These are phyloP conservation scores for Pyrrhia umbra DNA, from an alignment of 2,888 invertebrate species.

Conservation along the genomic window DNA sequence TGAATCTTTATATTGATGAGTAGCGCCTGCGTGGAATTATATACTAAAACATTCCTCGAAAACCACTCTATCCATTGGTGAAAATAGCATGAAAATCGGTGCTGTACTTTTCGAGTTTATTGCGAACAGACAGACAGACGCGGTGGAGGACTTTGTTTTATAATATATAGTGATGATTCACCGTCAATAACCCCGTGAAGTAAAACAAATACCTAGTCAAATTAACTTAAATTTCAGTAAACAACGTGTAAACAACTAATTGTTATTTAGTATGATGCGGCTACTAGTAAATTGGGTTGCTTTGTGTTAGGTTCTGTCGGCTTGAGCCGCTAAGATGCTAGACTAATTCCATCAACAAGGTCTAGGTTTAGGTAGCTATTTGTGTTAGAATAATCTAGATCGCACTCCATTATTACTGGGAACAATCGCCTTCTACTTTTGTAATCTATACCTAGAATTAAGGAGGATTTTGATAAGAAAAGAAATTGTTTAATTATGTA, in stretches of 20 bases:
- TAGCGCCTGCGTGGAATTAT: no score
- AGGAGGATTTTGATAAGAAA: not conserved
- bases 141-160: no score
- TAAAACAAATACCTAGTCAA: not conserved
- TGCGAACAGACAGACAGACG: no score
- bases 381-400: constrained; percentile 5
- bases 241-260: constrained; percentile 10
- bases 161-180: no score
- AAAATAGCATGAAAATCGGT: no score
- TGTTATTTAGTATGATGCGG: constrained; percentile 3
- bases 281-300: constrained; percentile 35
- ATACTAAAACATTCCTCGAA: no score
- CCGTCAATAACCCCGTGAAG: no score
- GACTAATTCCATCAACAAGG: constrained; percentile 28
- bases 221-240: constrained; percentile 17
- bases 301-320: constrained; percentile 30
- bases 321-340: constrained; percentile 9
- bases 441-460: not conserved
- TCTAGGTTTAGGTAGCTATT: constrained; percentile 12
- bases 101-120: no score
- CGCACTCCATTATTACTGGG: not conserved
- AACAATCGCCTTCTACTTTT: constrained; percentile 8
- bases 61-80: no score
- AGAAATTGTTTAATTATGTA: not conserved
- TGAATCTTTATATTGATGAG: no score